phyloP scores from a whole-genome alignment of 2,888 invertebrate genomes.

The Synergus itoensis region DNA sequence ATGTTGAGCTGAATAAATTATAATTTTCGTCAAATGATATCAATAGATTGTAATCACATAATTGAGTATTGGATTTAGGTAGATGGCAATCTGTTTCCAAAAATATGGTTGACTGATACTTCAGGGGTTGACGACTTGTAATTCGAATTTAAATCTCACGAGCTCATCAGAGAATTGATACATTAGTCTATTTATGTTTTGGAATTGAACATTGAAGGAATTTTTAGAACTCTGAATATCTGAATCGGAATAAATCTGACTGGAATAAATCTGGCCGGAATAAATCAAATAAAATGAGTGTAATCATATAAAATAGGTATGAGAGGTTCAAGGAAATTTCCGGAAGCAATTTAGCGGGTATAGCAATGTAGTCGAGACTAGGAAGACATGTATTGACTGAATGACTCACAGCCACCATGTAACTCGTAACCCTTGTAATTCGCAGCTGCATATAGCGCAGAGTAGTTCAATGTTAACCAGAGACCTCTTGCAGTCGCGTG shows the following conservation, averaged over 20 bases:
- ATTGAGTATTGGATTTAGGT: too few species aligned
- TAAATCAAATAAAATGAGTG: background rate
- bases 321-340: background rate
- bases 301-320: background rate
- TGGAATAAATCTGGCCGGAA: too few species aligned
- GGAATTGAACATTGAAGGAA: too few species aligned
- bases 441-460: conserved; percentile 26
- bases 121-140: background rate
- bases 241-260: too few species aligned
- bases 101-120: background rate
- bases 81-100: too few species aligned
- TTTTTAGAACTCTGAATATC: too few species aligned
- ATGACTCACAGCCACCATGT: conserved; percentile 20
- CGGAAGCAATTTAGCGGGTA: background rate
- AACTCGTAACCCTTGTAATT: conserved; percentile 23
- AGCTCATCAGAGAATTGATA: background rate
- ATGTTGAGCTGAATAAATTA: too few species aligned
- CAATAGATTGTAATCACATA: too few species aligned
- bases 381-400: conserved; percentile 16
- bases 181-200: too few species aligned
- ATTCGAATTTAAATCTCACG: background rate
- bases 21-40: too few species aligned
- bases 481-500: conserved; percentile 31
- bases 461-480: conserved; percentile 35
- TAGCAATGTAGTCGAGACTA: background rate